These are phyloP conservation scores for Heliothis virescens DNA, from an alignment of 1,140 invertebrate species.

Conservation along the genomic window DNA sequence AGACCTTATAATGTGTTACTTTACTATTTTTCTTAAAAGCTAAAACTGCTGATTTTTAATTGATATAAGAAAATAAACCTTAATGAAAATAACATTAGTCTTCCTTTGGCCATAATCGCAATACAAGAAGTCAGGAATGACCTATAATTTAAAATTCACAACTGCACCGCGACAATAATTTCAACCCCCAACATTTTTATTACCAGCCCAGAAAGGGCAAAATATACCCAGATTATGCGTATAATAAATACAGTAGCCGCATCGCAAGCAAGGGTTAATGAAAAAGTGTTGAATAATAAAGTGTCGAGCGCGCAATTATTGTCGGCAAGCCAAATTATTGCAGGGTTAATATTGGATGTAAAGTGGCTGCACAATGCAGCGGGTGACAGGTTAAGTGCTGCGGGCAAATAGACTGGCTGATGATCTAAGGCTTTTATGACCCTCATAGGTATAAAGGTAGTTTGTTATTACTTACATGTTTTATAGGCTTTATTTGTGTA, in stretches of 20 bases:
- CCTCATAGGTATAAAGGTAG: neutral
- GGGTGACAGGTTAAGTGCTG: slow-evolving; percentile 31
- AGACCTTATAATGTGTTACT: no score
- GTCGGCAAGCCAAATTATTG: slow-evolving; percentile 24
- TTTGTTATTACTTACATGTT: no score
- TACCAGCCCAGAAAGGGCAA: neutral
- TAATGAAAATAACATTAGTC: no score
- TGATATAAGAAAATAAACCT: no score
- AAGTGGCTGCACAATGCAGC: slow-evolving; percentile 10
- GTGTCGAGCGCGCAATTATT: slow-evolving; percentile 18
- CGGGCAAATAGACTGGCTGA: neutral
- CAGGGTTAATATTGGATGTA: slow-evolving; percentile 39
- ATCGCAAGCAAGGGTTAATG: slow-evolving; percentile 44
- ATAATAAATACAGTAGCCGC: slow-evolving; percentile 24
- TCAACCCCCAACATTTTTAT: neutral
- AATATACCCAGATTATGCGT: slow-evolving; percentile 32
- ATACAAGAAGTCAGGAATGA: no score
- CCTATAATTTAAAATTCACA: neutral
- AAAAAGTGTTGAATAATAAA: slow-evolving; percentile 52
- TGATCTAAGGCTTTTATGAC: slow-evolving; percentile 9
- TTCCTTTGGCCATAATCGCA: no score
- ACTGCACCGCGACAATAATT: neutral
- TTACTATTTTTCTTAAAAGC: no score
- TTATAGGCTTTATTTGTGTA: no score
- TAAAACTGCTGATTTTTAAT: no score